Evolutionary conservation across 2,113 vertebrate species (phyloP).

Genomic region (Chrysochloris asiatica): DNA sequence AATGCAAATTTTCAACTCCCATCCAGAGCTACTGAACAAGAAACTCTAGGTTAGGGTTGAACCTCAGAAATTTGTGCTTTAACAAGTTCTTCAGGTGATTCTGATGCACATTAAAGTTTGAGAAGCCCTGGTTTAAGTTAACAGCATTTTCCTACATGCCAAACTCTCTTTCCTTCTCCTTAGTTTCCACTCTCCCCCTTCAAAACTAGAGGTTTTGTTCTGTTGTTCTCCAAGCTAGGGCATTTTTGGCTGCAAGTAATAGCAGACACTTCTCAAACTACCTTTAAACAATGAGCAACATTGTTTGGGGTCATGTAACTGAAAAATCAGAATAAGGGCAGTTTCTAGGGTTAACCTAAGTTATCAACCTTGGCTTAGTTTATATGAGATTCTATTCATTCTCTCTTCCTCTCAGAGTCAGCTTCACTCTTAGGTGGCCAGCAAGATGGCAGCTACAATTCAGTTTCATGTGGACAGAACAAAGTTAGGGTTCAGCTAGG

Average conservation of each 20-base stretch:
- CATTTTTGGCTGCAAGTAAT: conserved; percentile 27
- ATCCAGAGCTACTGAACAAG: not conserved
- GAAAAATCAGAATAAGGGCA: not conserved
- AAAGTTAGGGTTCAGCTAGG: not conserved
- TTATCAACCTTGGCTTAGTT: not conserved
- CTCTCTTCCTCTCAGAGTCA: not conserved
- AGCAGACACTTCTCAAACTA: conserved; percentile 21
- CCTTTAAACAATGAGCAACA: conserved; percentile 29
- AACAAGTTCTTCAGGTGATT: not conserved
- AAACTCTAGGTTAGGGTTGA: not conserved
- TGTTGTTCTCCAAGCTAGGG: conserved; percentile 13
- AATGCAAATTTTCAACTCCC: not conserved
- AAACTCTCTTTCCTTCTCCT: not conserved
- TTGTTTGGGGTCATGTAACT: conserved; percentile 18
- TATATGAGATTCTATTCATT: not conserved
- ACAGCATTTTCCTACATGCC: not conserved
- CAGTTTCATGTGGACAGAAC: not conserved
- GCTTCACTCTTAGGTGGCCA: not conserved
- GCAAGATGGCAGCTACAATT: not conserved
- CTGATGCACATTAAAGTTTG: not conserved
- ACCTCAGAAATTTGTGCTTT: not conserved
- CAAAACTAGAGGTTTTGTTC: not conserved
- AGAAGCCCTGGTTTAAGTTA: not conserved
- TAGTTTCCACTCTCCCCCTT: conserved; percentile 14
- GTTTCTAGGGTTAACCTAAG: not conserved